phyloP scores from a whole-genome alignment of 2,797 vertebrate genomes.

The Acropternis orthonyx region DNA sequence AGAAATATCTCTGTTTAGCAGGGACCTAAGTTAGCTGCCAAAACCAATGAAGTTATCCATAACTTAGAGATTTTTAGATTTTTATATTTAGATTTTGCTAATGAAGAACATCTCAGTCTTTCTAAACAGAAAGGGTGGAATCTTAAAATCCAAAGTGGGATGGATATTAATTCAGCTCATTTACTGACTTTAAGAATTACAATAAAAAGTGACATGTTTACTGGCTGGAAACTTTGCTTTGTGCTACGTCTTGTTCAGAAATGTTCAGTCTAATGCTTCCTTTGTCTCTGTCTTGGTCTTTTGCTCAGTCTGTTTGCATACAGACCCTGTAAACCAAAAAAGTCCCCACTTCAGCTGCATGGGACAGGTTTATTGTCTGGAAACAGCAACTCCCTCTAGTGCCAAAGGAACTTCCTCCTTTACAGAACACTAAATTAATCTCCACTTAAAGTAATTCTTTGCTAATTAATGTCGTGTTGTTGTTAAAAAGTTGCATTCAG shows the following conservation, averaged over 20 bases:
- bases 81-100: not conserved
- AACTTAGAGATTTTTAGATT: not conserved
- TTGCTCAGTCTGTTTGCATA: not conserved
- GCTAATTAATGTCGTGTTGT: not conserved
- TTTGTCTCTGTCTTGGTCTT: not conserved
- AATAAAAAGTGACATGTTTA: not conserved
- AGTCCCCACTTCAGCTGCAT: not conserved
- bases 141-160: not conserved
- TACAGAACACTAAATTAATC: not conserved
- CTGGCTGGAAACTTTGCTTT: not conserved
- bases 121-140: not conserved
- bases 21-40: not conserved
- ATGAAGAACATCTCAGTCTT: not conserved
- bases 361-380: not conserved
- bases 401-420: not conserved
- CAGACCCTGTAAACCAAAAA: not conserved
- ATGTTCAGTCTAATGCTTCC: not conserved
- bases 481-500: not conserved
- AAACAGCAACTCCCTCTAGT: conserved; percentile 17
- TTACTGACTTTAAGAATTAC: not conserved
- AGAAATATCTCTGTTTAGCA: not conserved
- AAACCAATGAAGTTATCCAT: not conserved
- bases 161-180: not conserved
- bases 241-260: not conserved
- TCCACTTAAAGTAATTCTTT: not conserved